phyloP scores from a whole-genome alignment of 2,888 invertebrate genomes.

The Bimastos eiseni region DNA sequence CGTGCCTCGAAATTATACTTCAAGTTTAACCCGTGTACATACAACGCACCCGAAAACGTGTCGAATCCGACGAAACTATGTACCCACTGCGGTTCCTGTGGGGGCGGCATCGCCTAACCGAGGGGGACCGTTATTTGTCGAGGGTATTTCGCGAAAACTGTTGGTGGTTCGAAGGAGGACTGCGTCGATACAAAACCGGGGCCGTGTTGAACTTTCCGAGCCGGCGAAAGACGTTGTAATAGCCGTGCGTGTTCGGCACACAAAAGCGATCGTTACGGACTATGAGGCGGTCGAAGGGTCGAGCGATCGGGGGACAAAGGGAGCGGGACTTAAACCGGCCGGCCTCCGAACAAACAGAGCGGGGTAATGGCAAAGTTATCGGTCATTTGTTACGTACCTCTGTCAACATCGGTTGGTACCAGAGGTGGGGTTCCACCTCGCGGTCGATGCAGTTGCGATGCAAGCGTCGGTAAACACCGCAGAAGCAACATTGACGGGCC shows the following conservation, averaged over 20 bases:
- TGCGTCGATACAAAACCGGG: neutral
- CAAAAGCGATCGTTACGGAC: neutral
- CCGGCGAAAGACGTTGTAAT: neutral
- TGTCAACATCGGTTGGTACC: neutral
- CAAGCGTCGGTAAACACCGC: neutral
- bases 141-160: slow-evolving; percentile 13
- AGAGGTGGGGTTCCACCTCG: neutral
- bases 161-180: neutral
- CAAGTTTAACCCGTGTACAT: neutral
- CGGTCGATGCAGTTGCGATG: neutral
- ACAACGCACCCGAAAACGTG: neutral
- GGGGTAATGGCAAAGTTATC: slow-evolving; percentile 6
- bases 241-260: neutral
- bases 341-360: neutral
- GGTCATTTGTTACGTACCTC: slow-evolving; percentile 6
- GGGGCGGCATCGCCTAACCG: neutral
- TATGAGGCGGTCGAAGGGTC: neutral
- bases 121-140: neutral
- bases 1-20: neutral
- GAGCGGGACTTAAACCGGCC: neutral
- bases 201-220: neutral
- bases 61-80: neutral
- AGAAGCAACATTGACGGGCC: neutral
- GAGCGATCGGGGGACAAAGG: neutral
- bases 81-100: neutral